phyloP scores from a whole-genome alignment of 2,888 invertebrate genomes.

The Cabera pusaria region DNA sequence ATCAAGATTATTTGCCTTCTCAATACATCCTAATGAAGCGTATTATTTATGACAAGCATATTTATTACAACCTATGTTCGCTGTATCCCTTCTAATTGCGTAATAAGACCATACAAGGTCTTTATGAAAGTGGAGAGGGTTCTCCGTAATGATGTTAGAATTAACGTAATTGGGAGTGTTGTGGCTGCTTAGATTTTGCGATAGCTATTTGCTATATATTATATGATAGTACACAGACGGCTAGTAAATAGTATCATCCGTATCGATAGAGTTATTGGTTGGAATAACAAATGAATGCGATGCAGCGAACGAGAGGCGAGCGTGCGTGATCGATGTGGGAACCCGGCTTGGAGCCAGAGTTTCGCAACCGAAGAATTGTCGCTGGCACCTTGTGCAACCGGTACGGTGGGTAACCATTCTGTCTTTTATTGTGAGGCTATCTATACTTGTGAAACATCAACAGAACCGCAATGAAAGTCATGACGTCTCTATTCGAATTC shows the following conservation, averaged over 20 bases:
- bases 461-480: conserved; percentile 35
- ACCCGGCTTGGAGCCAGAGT: conserved; percentile 39
- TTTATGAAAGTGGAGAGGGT: conserved; percentile 1
- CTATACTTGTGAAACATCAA: conserved; percentile 41
- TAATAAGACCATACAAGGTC: conserved; percentile 16
- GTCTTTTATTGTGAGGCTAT: conserved; percentile 42
- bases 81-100: conserved; percentile 24
- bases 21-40: conserved; percentile 24
- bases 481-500: conserved; percentile 30
- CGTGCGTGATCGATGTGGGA: conserved; percentile 59
- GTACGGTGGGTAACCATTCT: conserved; percentile 40
- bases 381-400: conserved; percentile 56
- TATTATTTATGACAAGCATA: conserved; percentile 18
- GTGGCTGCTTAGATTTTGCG: conserved; percentile 3
- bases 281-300: conserved; percentile 25
- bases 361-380: conserved; percentile 59
- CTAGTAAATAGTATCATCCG: no score
- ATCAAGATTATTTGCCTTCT: conserved; percentile 15
- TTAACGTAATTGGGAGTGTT: conserved; percentile 3
- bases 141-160: not conserved
- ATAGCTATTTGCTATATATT: no score
- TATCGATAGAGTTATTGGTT: conserved; percentile 8
- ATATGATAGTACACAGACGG: no score
- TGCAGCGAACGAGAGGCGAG: conserved; percentile 41
- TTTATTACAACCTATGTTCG: conserved; percentile 18